Evolutionary conservation across 2,888 invertebrate genomes (phyloP).

Genomic region (Reticulitermes lucifugus): DNA sequence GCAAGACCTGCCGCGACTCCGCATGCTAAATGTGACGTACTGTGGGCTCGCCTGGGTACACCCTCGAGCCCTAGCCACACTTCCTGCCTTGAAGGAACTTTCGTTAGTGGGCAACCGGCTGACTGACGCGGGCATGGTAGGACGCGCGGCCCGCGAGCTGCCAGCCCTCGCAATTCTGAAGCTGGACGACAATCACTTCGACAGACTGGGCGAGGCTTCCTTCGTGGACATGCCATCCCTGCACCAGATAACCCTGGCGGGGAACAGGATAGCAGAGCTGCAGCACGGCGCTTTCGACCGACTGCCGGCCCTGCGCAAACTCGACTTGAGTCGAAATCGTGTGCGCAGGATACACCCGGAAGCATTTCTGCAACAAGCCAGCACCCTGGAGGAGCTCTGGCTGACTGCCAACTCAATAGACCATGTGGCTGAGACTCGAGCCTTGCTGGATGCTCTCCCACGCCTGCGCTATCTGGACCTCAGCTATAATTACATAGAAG

Average conservation of each 20-base stretch:
- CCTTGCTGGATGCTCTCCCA: conserved; percentile 81
- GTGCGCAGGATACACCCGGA: conserved; percentile 84
- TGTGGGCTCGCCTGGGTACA: conserved; percentile 84
- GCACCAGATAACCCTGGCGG: conserved; percentile 72
- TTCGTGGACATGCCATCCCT: conserved; percentile 82
- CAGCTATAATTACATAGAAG: conserved; percentile 80
- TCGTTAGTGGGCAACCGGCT: conserved; percentile 79
- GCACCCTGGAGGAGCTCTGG: conserved; percentile 78
- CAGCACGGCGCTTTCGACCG: conserved; percentile 85
- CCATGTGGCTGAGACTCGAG: conserved; percentile 79
- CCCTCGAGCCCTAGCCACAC: conserved; percentile 77
- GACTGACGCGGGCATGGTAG: conserved; percentile 84
- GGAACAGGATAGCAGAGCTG: conserved; percentile 80
- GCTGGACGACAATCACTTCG: conserved; percentile 78
- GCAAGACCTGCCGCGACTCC: conserved; percentile 75
- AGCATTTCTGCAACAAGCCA: conserved; percentile 80
- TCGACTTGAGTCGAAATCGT: conserved; percentile 82
- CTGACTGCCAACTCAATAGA: conserved; percentile 81
- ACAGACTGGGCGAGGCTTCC: conserved; percentile 78
- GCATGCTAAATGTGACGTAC: conserved; percentile 78
- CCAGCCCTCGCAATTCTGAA: conserved; percentile 77
- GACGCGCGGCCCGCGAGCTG: conserved; percentile 80
- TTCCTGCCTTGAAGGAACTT: conserved; percentile 78
- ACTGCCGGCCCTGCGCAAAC: conserved; percentile 76
- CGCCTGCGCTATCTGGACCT: conserved; percentile 82